Evolutionary conservation across 1,140 invertebrate genomes (phyloP).

Genomic region (Drosophila kikkawai): DNA sequence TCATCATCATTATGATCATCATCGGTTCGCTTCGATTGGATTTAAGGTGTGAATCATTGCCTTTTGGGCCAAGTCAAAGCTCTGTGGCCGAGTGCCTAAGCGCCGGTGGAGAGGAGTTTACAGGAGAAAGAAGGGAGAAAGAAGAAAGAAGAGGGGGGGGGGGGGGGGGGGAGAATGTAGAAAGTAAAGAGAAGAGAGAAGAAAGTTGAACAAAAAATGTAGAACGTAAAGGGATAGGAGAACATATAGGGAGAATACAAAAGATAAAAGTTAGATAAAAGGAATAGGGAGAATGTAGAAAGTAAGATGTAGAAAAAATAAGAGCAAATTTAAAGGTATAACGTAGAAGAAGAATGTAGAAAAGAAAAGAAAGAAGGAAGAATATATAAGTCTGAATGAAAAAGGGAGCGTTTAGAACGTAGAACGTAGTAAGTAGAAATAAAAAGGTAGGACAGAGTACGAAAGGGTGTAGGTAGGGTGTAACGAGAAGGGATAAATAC

Average conservation of each 20-base stretch:
- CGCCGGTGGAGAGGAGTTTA: neutral
- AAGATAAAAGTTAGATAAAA: too few species aligned
- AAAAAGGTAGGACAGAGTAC: too few species aligned
- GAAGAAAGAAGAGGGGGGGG: conserved; percentile 5
- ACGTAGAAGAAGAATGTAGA: neutral
- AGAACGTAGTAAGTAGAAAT: too few species aligned
- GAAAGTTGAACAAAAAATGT: fast-evolving
- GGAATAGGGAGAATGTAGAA: neutral
- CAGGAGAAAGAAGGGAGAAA: neutral
- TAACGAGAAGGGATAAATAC: too few species aligned
- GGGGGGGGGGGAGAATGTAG: neutral
- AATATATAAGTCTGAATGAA: neutral
- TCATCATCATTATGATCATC: conserved; percentile 12
- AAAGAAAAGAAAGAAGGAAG: neutral
- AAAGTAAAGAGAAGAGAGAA: neutral
- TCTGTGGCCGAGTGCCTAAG: conserved; percentile 36
- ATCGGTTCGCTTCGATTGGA: conserved; percentile 20
- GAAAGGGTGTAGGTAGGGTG: too few species aligned
- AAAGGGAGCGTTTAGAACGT: neutral
- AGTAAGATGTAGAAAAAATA: neutral
- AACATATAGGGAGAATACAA: neutral
- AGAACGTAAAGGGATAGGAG: neutral
- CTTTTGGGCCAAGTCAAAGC: conserved; percentile 62
- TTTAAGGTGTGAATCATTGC: conserved; percentile 41
- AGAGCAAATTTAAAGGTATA: neutral